phyloP scores from a whole-genome alignment of 2,113 vertebrate genomes.

The Mixornis gularis region DNA sequence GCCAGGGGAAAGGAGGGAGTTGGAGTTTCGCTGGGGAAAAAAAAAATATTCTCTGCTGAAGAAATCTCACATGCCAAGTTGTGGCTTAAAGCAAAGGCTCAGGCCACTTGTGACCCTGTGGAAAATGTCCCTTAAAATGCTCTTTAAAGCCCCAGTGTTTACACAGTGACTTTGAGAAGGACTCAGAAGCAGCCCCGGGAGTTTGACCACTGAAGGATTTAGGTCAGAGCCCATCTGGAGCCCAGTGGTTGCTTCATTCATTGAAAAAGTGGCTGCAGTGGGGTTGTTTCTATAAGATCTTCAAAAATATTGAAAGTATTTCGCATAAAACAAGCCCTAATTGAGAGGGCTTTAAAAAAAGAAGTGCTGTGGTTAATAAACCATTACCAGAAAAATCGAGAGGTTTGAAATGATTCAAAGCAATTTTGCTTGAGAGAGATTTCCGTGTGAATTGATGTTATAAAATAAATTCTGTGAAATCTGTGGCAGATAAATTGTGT shows the following conservation, averaged over 20 bases:
- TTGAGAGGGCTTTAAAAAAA: neutral
- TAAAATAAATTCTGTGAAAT: neutral
- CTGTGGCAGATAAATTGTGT: neutral
- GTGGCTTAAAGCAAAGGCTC: neutral
- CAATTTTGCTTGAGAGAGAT: neutral
- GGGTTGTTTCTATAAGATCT: neutral
- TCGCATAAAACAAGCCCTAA: neutral
- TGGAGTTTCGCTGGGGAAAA: neutral
- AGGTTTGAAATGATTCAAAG: neutral
- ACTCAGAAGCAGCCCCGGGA: neutral
- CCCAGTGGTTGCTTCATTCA: neutral
- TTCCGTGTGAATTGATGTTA: neutral
- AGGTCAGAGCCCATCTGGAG: neutral
- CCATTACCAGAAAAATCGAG: neutral
- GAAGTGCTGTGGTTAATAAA: neutral
- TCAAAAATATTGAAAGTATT: neutral
- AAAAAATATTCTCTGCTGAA: neutral
- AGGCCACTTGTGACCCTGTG: neutral
- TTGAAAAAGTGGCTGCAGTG: neutral
- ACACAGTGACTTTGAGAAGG: neutral
- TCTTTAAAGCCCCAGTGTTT: neutral
- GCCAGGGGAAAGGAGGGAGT: neutral
- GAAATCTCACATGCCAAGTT: neutral
- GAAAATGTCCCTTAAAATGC: neutral
- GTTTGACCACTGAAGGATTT: neutral